Evolutionary conservation across 1,140 invertebrate genomes (phyloP), one percentile per base, ranked within the genome.

Genomic region (Diploscapter pachys): DNA sequence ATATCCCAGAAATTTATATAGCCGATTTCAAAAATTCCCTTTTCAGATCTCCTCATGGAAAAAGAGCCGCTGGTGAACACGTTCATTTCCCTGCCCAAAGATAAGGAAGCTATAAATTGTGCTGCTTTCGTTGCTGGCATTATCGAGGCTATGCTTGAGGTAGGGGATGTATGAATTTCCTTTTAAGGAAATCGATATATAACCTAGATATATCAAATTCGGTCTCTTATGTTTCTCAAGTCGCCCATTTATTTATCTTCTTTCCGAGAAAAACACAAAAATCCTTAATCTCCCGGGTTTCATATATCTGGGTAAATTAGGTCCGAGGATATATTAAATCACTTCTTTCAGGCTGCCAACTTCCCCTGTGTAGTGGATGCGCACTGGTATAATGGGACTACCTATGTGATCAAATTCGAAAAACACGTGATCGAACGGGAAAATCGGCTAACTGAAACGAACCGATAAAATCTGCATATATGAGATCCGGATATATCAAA

Each of bases 381-480:
- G 3, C 95, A 98, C 87, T 98, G 95, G 94, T 95, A 99, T 86
- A 96, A 98, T 87, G 96, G 96, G 76, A 98, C 96, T 31, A 97
- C 96, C 2, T 98, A 98, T 83, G 96, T 98, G 92, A 94, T 99
- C 13, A 95, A 97, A 87, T 98, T 99, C 89, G 95, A 98, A 82
- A 93, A 97, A 84, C 90, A 91, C 73, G 95, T 98, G 59, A 93
- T 98, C 76, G 89, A 90, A 2, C 89, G 95, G 83, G 95, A 98
- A 85, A 97, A 96, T 86, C 91, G 93, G 81, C 87, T 95, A 63
- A 93, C 96, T 88, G 93, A 94, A 71, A 57, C 59, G 13, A 65
- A 57, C 55, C 73, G 73, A 62, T 74, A 50, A 55, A 11, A 59
- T 11, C 57, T 11, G 57, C 9, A 59, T 11, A 59, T 59, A 31